Evolutionary conservation across 2,113 vertebrate genomes (phyloP), one percentile per base, ranked within the genome.

Genomic region (Argyrosomus japonicus): DNA sequence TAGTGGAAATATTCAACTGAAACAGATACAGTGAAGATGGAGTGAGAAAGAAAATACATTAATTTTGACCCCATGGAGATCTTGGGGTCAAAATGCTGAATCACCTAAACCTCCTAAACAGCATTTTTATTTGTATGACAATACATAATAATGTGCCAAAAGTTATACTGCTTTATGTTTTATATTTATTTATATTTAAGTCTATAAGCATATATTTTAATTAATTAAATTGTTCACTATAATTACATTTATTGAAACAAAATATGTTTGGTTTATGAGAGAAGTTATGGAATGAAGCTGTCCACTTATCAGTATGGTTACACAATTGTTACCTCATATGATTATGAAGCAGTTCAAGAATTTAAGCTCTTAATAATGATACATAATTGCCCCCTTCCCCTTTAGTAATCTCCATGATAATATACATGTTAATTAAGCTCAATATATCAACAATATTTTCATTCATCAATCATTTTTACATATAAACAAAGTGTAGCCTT

Each of bases 281-380:
- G 21, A 50, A 36, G 15, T 62, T 11, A 72, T 5, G 32, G 23
- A 17, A 36, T 21, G 40, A 21, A 12, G 12, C 6, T 15, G n/a
- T 40, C 11, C 9, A 40, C 12, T 47, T 7, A 51, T 68, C 50
- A 60, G 14, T 19, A 32, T 27, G 15, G 53, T 68, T 69, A 62
- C n/a, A 50, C 45, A 83, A 56, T 27, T 45, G 21, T 40, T 61
- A 68, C 18, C 1, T 63, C 29, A 50, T 51, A 15, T 82, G 14
- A 79, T 60, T 43, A 76, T 54, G 25, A 81, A 65, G 29, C 10
- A 53, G 40, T 53, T 48, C 17, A 71, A 69, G 8, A 62, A 68
- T 62, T 43, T 77, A 81, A 75, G 40, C 43, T 48, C 13, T 58
- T 73, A 45, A 81, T 50, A 63, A 81, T 54, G 47, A 51, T 21